Percentiles rank a stretch among this genome's conserved stretches.
Evolutionary conservation across 1,140 invertebrate species (phyloP).

Genomic region (Drosophila sp.): DNA sequence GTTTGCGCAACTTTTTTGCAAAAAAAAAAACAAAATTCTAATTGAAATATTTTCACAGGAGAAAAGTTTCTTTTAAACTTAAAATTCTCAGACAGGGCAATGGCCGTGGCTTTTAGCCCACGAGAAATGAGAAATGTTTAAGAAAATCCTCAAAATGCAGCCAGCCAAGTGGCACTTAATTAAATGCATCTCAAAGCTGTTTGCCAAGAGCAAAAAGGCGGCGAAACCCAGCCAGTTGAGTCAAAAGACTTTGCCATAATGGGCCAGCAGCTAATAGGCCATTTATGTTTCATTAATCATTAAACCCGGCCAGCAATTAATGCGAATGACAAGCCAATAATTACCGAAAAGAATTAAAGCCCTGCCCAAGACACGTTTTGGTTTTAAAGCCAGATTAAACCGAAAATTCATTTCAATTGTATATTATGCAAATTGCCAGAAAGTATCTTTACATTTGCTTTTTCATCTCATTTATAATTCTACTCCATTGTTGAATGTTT

Average conservation of each 20-base stretch:
- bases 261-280: not conserved
- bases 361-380: too few species aligned
- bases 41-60: conserved; percentile 23
- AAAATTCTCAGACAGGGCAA: conserved; percentile 1
- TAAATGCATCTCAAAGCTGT: conserved; percentile 18
- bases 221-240: too few species aligned
- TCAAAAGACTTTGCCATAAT: too few species aligned
- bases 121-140: not conserved
- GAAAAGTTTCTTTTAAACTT: conserved; percentile 4
- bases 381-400: not conserved
- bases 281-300: not conserved
- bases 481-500: not conserved
- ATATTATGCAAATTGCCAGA: not conserved
- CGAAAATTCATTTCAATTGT: not conserved
- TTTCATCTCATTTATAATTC: not conserved
- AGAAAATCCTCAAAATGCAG: not conserved
- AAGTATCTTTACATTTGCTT: not conserved
- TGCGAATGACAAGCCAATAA: not conserved
- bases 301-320: not conserved
- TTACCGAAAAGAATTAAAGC: too few species aligned
- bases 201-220: too few species aligned
- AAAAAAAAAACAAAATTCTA: conserved; percentile 20
- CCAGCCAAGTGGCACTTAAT: conserved; percentile 14
- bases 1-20: not conserved
- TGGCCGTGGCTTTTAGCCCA: conserved; percentile 17